These are phyloP conservation scores for Andrena dorsata DNA, from an alignment of 2,888 invertebrate genomes.

Conservation along the genomic window DNA sequence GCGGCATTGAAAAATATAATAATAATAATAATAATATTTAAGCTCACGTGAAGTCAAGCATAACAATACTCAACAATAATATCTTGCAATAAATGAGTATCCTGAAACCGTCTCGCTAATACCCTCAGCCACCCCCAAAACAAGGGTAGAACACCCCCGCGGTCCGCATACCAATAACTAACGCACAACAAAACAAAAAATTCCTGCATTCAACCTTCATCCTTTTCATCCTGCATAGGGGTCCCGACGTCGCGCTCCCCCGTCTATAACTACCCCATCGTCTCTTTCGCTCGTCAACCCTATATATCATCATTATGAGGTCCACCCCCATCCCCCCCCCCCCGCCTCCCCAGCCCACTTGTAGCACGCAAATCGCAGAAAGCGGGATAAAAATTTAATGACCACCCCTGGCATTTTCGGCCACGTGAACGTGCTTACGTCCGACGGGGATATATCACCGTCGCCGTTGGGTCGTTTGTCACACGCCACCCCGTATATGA, in stretches of 20 bases:
- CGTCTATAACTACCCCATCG: conserved; percentile 7
- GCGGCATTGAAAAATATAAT: no score
- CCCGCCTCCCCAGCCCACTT: background rate
- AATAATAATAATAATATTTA: no score
- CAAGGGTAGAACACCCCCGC: background rate
- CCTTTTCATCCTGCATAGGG: conserved; percentile 38
- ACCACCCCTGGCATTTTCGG: conserved; percentile 62
- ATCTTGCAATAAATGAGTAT: background rate
- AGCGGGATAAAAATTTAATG: conserved; percentile 73
- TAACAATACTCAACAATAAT: background rate
- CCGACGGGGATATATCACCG: conserved; percentile 62
- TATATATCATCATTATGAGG: conserved; percentile 69
- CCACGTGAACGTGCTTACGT: conserved; percentile 64
- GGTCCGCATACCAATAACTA: conserved; percentile 26
- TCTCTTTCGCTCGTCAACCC: conserved; percentile 25
- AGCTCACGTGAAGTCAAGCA: background rate
- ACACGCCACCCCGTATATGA: conserved; percentile 45
- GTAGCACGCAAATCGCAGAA: conserved; percentile 71
- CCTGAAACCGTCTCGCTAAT: background rate
- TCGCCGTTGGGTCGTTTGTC: conserved; percentile 61
- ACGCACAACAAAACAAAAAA: conserved; percentile 3
- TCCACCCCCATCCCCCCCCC: background rate
- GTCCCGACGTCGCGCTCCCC: conserved; percentile 25
- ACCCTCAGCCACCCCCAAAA: background rate
- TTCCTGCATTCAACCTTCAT: conserved; percentile 20